phyloP scores from a whole-genome alignment of 2,113 vertebrate species.

The Reinhardtius hippoglossoides region DNA sequence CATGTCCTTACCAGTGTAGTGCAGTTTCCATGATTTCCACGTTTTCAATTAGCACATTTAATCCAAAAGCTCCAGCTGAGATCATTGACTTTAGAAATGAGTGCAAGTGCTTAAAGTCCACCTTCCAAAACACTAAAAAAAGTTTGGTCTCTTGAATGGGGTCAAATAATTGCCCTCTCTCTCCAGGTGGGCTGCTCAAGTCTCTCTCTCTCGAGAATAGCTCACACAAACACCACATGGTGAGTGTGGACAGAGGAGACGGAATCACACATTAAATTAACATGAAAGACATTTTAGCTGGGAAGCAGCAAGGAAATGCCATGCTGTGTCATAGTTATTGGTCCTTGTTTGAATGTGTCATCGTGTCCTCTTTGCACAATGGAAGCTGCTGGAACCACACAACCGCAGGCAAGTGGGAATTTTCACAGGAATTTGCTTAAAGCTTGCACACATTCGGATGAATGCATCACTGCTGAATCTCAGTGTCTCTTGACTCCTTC shows the following conservation, averaged over 20 bases:
- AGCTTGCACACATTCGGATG: neutral
- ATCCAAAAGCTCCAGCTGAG: neutral
- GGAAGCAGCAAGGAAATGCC: neutral
- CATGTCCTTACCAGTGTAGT: neutral
- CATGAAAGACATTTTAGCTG: neutral
- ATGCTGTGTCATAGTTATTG: neutral
- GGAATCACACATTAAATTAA: neutral
- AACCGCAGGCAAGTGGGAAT: neutral
- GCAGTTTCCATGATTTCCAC: neutral
- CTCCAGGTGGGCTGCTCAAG: neutral
- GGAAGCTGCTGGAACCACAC: neutral
- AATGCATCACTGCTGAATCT: slow-evolving; percentile 4
- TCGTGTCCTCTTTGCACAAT: neutral
- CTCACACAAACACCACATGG: neutral
- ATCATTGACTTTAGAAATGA: neutral
- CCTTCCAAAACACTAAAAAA: neutral
- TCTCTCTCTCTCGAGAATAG: neutral
- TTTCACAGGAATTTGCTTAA: neutral
- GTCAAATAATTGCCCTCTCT: neutral
- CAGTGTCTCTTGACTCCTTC: slow-evolving; percentile 28
- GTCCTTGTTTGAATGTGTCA: neutral
- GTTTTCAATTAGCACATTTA: neutral
- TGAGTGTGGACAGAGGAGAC: neutral
- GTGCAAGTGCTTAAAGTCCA: neutral
- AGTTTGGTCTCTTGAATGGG: neutral